These are phyloP conservation scores for Malurus alboscapulatus DNA, from an alignment of 2,113 vertebrate species.

Conservation along the genomic window DNA sequence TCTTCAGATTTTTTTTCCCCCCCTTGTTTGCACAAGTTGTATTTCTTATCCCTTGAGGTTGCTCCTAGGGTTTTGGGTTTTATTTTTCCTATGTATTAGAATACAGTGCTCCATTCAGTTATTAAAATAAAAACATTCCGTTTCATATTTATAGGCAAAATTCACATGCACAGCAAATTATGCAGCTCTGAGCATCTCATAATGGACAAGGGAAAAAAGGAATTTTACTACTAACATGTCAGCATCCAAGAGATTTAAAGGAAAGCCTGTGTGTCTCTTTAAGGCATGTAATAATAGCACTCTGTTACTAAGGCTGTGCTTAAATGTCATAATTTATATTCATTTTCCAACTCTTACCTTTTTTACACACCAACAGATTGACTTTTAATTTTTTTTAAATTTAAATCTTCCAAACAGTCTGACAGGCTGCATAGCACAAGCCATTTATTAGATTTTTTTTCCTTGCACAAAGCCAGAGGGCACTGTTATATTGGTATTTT, in stretches of 20 bases:
- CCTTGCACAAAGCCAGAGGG: constrained; percentile 47
- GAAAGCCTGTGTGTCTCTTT: not conserved
- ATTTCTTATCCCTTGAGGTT: not conserved
- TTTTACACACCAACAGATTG: not conserved
- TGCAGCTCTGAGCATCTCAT: not conserved
- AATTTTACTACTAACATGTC: not conserved
- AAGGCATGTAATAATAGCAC: not conserved
- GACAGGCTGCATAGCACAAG: not conserved
- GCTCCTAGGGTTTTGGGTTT: not conserved
- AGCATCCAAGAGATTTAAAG: not conserved
- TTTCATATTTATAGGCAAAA: not conserved
- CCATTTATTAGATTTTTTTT: not conserved
- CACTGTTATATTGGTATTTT: not conserved
- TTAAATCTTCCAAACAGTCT: not conserved
- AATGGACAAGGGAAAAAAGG: not conserved
- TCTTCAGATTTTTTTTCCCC: not conserved
- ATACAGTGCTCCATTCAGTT: not conserved
- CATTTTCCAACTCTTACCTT: not conserved
- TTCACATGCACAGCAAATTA: not conserved
- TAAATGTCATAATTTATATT: not conserved
- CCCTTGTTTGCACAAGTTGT: not conserved
- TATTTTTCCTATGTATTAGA: not conserved
- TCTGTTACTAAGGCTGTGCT: not conserved
- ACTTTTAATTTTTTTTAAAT: not conserved
- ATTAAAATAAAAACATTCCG: not conserved